Percentiles rank a stretch among this genome's conserved stretches.
Evolutionary conservation across 2,113 vertebrate species (phyloP).

Genomic region (Vidua macroura): DNA sequence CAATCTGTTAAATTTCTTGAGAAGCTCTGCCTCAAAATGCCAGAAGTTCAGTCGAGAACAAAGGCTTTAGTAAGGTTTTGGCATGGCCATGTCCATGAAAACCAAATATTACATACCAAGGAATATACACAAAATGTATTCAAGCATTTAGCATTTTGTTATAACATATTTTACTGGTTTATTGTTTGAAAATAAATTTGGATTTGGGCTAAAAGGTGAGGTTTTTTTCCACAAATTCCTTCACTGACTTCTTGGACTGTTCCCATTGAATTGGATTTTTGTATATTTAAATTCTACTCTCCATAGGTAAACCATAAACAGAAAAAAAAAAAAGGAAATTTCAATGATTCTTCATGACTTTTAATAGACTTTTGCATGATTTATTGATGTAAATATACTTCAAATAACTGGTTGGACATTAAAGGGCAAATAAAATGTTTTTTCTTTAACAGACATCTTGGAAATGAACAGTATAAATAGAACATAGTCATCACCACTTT

Average conservation of each 20-base stretch:
- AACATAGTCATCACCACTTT: constrained; percentile 65
- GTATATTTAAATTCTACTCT: not conserved
- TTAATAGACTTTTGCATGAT: constrained; percentile 58
- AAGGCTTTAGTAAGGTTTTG: not conserved
- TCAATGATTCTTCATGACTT: not conserved
- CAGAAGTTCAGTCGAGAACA: not conserved
- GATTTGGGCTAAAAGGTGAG: not conserved
- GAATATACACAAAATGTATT: not conserved
- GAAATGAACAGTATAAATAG: constrained; percentile 66
- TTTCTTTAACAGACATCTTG: constrained; percentile 60
- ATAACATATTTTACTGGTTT: not conserved
- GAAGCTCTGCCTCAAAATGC: not conserved
- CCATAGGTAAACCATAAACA: not conserved
- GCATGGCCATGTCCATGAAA: not conserved
- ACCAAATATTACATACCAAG: not conserved
- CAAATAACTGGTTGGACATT: constrained; percentile 65
- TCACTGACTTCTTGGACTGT: not conserved
- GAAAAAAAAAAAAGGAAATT: not conserved
- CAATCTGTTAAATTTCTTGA: not conserved
- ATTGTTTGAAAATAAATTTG: not conserved
- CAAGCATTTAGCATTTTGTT: not conserved
- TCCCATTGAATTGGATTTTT: not conserved
- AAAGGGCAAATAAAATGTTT: constrained; percentile 67
- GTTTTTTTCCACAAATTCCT: not conserved
- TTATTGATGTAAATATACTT: constrained; percentile 78